Conservation (phyloP, 1,140 invertebrate genomes). For the Halesus radiatus region DNA sequence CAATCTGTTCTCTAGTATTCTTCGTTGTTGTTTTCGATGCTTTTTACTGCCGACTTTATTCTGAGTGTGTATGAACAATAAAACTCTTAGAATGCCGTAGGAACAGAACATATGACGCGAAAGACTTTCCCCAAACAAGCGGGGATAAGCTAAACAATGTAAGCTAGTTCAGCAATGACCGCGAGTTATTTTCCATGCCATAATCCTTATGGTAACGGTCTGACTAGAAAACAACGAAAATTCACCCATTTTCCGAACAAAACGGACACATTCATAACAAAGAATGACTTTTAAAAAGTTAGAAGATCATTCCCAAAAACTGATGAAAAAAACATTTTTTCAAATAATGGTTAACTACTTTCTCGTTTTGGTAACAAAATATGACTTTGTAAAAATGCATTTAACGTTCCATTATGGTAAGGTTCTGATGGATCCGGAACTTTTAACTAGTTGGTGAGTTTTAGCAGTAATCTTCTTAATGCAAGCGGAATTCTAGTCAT, state of each 20-base stretch:
- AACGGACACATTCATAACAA: background rate
- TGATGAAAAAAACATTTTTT: background rate
- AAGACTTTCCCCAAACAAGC: conserved; percentile 22
- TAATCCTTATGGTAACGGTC: conserved; percentile 33
- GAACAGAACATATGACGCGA: conserved; percentile 26
- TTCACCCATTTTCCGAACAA: background rate
- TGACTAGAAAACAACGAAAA: background rate
- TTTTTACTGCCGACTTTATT: background rate
- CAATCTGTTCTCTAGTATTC: no score
- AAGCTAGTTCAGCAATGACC: conserved; percentile 35
- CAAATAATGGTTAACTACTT: background rate
- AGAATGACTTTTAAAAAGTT: background rate
- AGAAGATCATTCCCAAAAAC: background rate
- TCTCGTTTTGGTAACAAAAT: background rate
- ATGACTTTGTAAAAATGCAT: background rate
- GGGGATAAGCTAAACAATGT: conserved; percentile 31
- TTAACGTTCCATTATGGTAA: background rate
- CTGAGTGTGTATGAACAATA: conserved; percentile 20
- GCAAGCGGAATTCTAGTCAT: background rate
- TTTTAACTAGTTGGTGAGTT: background rate
- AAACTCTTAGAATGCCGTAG: background rate
- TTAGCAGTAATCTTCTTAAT: conserved; percentile 3
- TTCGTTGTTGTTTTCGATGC: background rate
- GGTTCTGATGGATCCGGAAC: background rate
- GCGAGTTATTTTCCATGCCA: conserved; percentile 24